Evolutionary conservation across 2,797 vertebrate species (phyloP).

Genomic region (Parotocinclus haroldoi): DNA sequence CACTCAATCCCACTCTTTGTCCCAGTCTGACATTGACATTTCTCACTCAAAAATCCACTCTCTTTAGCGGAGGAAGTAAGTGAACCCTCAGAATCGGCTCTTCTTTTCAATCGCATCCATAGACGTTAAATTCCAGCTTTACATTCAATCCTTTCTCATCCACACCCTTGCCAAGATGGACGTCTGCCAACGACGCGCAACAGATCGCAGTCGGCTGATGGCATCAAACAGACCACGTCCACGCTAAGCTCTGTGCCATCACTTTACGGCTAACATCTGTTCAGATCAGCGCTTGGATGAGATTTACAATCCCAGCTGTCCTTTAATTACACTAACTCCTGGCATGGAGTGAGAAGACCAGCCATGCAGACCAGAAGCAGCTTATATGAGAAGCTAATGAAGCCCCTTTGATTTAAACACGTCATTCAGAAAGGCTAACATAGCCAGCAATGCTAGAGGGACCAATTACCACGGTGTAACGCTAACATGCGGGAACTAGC

Average conservation of each 20-base stretch:
- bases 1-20: too few species aligned
- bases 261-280: conserved; percentile 10
- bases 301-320: conserved; percentile 23
- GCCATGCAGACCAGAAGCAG: neutral
- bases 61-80: too few species aligned
- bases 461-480: neutral
- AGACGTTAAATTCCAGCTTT: too few species aligned
- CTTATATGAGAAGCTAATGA: neutral
- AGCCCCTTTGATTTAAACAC: neutral
- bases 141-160: neutral
- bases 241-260: neutral
- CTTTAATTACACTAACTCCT: conserved; percentile 17
- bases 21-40: too few species aligned
- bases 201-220: neutral
- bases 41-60: too few species aligned
- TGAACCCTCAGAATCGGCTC: too few species aligned
- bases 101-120: too few species aligned
- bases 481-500: neutral
- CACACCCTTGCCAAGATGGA: neutral
- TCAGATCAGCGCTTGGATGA: conserved; percentile 26
- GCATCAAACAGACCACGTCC: neutral
- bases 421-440: neutral
- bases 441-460: neutral
- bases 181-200: neutral
- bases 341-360: conserved; percentile 1